These are phyloP conservation scores for Cherax quadricarinatus DNA, from an alignment of 1,140 invertebrate genomes.

Conservation along the genomic window DNA sequence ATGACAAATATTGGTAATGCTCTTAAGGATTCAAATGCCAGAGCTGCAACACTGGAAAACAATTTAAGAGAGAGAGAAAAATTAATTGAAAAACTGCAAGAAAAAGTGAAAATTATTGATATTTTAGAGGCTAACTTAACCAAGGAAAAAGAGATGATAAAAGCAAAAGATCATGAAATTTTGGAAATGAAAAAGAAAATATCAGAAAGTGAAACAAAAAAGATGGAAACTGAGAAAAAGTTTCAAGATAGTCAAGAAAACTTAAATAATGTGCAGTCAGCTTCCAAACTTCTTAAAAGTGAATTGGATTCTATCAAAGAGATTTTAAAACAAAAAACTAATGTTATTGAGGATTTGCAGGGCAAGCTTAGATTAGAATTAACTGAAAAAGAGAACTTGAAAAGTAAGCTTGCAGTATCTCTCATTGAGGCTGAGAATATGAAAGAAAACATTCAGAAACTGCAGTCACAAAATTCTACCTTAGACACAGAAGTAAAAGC, in stretches of 20 bases:
- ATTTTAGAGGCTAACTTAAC: conserved; percentile 26
- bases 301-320: conserved; percentile 62
- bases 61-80: conserved; percentile 52
- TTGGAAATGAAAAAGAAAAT: conserved; percentile 42
- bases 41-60: conserved; percentile 24
- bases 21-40: conserved; percentile 34
- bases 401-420: conserved; percentile 14
- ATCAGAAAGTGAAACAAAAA: conserved; percentile 42
- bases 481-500: conserved; percentile 50
- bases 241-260: conserved; percentile 53
- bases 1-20: conserved; percentile 44
- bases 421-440: conserved; percentile 15
- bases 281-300: conserved; percentile 41
- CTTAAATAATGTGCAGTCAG: conserved; percentile 38
- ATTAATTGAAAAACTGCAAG: conserved; percentile 22
- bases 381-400: conserved; percentile 44
- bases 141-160: conserved; percentile 35
- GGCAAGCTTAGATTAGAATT: conserved; percentile 40
- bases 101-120: conserved; percentile 42
- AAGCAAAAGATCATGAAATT: conserved; percentile 44
- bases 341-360: conserved; percentile 52
- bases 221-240: conserved; percentile 34
- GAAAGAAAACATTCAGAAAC: conserved; percentile 19
- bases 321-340: conserved; percentile 45
- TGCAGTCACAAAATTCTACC: conserved; percentile 30